Conservation (phyloP, 2,888 invertebrate genomes). For the Scrobipalpa costella region DNA sequence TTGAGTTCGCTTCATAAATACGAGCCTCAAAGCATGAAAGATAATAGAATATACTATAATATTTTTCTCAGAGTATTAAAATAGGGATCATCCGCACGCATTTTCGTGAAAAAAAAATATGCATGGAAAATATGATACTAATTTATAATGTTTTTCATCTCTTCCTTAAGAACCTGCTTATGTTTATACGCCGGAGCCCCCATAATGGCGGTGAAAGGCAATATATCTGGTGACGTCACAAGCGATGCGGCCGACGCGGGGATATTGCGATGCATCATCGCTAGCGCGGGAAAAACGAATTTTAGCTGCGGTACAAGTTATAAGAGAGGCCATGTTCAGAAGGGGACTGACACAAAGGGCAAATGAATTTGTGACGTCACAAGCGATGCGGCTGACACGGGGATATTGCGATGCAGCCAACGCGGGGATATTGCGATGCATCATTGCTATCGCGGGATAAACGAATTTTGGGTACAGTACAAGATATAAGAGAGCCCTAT, state of each 20-base stretch:
- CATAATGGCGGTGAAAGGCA: slow-evolving; percentile 47
- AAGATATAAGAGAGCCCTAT: slow-evolving; percentile 36
- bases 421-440: slow-evolving; percentile 78
- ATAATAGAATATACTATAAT: too few species aligned
- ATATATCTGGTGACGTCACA: slow-evolving; percentile 73
- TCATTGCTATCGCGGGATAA: slow-evolving; percentile 72
- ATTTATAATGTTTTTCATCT: too few species aligned
- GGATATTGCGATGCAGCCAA: slow-evolving; percentile 80
- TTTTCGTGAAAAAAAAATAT: too few species aligned
- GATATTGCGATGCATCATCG: slow-evolving; percentile 80
- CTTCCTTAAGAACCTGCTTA: background rate
- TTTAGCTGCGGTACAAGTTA: slow-evolving; percentile 38
- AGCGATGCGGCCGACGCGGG: slow-evolving; percentile 71
- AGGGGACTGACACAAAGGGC: too few species aligned
- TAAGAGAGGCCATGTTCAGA: slow-evolving; percentile 29
- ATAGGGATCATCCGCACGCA: too few species aligned
- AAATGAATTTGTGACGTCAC: too few species aligned
- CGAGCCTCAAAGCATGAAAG: too few species aligned
- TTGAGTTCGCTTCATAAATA: too few species aligned
- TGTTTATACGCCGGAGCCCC: slow-evolving; percentile 25
- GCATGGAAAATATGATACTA: too few species aligned
- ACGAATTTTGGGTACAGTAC: slow-evolving; percentile 48
- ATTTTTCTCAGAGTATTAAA: too few species aligned
- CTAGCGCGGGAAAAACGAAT: slow-evolving; percentile 67
- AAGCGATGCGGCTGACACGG: slow-evolving; percentile 69